Percentiles rank a stretch among this genome's conserved stretches.
phyloP scores from a whole-genome alignment of 2,797 vertebrate species.

The Sebastes melanostomus region DNA sequence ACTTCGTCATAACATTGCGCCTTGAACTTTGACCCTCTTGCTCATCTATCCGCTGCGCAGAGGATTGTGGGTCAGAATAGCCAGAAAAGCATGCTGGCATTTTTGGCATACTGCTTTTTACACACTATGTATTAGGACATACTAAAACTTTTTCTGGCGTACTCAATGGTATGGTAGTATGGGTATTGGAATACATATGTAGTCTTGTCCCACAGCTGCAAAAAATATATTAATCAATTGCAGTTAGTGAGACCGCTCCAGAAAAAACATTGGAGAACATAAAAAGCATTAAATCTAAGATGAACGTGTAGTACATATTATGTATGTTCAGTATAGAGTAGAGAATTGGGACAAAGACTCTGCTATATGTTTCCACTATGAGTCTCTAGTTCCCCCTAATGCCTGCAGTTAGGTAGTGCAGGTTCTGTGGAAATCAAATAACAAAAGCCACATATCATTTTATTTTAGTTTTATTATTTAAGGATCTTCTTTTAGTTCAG shows the following conservation, averaged over 20 bases:
- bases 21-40: too few species aligned
- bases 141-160: too few species aligned
- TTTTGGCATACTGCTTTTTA: too few species aligned
- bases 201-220: not conserved
- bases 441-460: not conserved
- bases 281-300: not conserved
- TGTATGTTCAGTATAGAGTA: not conserved
- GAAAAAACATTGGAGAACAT: not conserved
- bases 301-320: not conserved
- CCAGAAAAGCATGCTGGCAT: too few species aligned
- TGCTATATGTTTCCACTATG: not conserved
- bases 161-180: too few species aligned
- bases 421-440: not conserved
- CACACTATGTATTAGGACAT: too few species aligned
- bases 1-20: too few species aligned
- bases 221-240: not conserved
- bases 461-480: not conserved
- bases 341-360: not conserved
- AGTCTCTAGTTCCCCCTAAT: slow-evolving; percentile 54
- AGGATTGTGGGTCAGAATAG: too few species aligned
- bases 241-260: not conserved
- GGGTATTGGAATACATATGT: too few species aligned
- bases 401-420: slow-evolving; percentile 25
- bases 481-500: not conserved
- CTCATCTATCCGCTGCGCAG: too few species aligned